These are phyloP conservation scores for Grus americana DNA, from an alignment of 2,113 vertebrate species.

Conservation along the genomic window DNA sequence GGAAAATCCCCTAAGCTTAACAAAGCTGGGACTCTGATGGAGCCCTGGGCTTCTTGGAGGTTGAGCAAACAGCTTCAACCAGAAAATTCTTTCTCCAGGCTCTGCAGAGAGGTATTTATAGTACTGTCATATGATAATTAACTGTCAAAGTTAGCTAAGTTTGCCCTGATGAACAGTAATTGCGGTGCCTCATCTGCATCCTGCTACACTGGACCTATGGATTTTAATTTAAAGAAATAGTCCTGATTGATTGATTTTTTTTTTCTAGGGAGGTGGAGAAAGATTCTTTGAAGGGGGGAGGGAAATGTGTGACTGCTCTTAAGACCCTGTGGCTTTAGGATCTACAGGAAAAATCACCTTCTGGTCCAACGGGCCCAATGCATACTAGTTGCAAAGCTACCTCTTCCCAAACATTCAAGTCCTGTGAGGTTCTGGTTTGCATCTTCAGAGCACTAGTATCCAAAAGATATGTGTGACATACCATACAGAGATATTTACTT, in stretches of 20 bases:
- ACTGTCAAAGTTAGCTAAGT: neutral
- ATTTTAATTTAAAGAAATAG: neutral
- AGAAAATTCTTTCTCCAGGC: neutral
- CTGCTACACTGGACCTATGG: neutral
- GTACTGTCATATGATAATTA: neutral
- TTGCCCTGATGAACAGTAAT: neutral
- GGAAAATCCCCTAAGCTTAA: neutral
- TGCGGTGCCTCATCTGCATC: neutral
- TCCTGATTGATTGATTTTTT: neutral
- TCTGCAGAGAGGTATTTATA: neutral
- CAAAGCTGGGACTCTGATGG: neutral
- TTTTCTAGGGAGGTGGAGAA: rapidly evolving
- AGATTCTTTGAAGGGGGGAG: rapidly evolving
- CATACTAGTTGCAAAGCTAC: neutral
- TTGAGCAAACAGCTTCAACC: neutral
- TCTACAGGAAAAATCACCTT: neutral
- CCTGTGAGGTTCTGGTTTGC: neutral
- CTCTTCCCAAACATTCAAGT: neutral
- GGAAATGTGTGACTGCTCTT: neutral
- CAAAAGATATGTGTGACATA: neutral
- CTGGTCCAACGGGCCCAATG: neutral
- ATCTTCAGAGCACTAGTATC: neutral
- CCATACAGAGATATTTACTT: neutral
- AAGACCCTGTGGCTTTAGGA: neutral
- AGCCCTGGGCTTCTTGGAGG: rapidly evolving